Evolutionary conservation across 2,888 invertebrate genomes (phyloP), one percentile per base, ranked within the genome.

Genomic region (Sphaeridia pumilis): DNA sequence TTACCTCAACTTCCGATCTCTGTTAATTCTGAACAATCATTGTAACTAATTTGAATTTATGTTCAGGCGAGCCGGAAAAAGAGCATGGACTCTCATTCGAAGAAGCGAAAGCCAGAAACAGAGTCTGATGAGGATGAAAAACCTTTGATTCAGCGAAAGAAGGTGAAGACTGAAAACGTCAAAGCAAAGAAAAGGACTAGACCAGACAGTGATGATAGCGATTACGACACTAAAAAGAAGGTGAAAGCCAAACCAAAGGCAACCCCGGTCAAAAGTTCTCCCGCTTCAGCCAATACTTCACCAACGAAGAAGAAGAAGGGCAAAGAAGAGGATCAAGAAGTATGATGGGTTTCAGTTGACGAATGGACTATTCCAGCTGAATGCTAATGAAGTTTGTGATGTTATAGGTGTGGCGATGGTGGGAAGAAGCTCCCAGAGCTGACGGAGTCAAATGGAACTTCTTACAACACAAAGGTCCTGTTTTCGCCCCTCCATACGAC

Each of bases 361-460:
- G 3, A 41, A 7, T 27, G 24, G 28, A 24, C 27, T 26, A 36
- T 17, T 35, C 36, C 21, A 21, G 21, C 10, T 17, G n/a, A 41
- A 43, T n/a, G n/a, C n/a, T n/a, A n/a, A n/a, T n/a, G n/a, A n/a
- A n/a, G n/a, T n/a, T n/a, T 45, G 51, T 54, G 71, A 70, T 71
- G 71, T 70, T 41, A 5, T 51, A 56, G 50, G 43, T 64, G 34
- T 59, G 60, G 70, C 73, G 66, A 67, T 89, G 95, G 97, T 98
- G 97, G 90, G 93, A 95, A 74, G 97, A 98, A 74, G 87, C 92
- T 67, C 92, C 90, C 70, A 84, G 84, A 66, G 85, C 84, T 60
- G 94, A 90, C 74, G 94, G 94, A 26, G 83, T 85, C 7, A 99
- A 99, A 72, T 99, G 98, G 98, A 81, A 77, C 57, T 87, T 80